These are phyloP conservation scores for Microtus ochrogaster DNA, from an alignment of 2,113 vertebrate genomes.

Conservation along the genomic window DNA sequence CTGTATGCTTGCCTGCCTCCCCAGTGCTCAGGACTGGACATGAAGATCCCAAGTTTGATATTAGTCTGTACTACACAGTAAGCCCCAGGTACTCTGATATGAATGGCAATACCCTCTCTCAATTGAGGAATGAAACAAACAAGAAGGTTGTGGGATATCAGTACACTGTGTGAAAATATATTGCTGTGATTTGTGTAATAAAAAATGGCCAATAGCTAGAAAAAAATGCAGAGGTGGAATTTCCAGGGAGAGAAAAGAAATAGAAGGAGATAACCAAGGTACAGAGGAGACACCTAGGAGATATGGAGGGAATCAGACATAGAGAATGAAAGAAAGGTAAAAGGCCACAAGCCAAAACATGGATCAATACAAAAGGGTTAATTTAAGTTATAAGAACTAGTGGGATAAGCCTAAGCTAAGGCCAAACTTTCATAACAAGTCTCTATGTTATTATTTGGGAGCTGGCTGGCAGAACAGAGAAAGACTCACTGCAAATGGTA, in stretches of 20 bases:
- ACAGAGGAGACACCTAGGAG: background rate
- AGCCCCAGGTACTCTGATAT: background rate
- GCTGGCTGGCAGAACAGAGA: background rate
- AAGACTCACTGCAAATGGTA: background rate
- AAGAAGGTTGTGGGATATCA: background rate
- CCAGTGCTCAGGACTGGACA: background rate
- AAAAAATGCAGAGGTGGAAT: background rate
- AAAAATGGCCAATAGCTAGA: background rate
- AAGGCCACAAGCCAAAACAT: background rate
- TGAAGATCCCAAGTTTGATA: background rate
- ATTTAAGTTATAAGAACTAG: background rate
- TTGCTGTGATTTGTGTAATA: background rate
- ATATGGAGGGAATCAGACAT: background rate
- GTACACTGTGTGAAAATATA: background rate
- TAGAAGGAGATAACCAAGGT: background rate
- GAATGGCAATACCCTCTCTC: background rate
- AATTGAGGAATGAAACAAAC: background rate
- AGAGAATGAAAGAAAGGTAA: background rate
- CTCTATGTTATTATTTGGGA: background rate
- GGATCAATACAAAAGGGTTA: background rate
- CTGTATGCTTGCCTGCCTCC: background rate
- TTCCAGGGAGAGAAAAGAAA: background rate
- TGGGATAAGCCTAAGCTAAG: background rate
- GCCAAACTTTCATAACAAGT: background rate
- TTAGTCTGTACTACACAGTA: background rate